Evolutionary conservation across 2,113 vertebrate genomes (phyloP).

Genomic region (zebrafish (Danio rerio)): GRCz12tu NC_133185.1:22011501-22012000

Average conservation of each 20-base stretch:
- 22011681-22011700: conserved; percentile 72
- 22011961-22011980: neutral
- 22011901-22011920: conserved; percentile 21
- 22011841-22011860: conserved; percentile 24
- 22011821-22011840: neutral
- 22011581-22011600: neutral
- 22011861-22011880: conserved; percentile 42
- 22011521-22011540: neutral
- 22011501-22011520: neutral
- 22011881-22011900: conserved; percentile 49
- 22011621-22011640: neutral
- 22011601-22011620: neutral
- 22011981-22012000: conserved; percentile 20
- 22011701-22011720: conserved; percentile 71
- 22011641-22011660: neutral
- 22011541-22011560: neutral
- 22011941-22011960: neutral
- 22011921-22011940: neutral
- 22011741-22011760: conserved; percentile 66
- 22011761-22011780: conserved; percentile 36
- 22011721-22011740: conserved; percentile 69
- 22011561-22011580: neutral
- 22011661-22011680: conserved; percentile 72
- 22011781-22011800: neutral
- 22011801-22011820: conserved; percentile 21